A percentile compares a stretch with the other conserved stretches of the same genome.
phyloP scores from a whole-genome alignment of 2,888 invertebrate genomes.

The Lissocephala sabroskyi region DNA sequence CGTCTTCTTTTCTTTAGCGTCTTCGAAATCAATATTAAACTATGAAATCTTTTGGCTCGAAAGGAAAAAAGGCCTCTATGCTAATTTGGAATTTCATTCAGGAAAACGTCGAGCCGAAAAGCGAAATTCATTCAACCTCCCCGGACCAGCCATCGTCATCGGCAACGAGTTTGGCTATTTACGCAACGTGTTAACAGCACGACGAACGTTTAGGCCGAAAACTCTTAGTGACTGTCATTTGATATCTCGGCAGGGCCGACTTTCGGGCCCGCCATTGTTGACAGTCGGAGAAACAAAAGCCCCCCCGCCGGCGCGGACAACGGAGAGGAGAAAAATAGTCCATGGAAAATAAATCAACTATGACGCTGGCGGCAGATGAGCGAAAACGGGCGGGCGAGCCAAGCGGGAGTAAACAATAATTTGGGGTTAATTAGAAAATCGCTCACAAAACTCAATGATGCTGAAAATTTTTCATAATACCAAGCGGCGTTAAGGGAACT shows the following conservation, averaged over 20 bases:
- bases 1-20: no score
- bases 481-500: constrained; percentile 57
- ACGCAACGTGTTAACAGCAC: constrained; percentile 55
- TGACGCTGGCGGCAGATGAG: constrained; percentile 1
- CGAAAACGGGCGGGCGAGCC: no score
- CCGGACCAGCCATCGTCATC: constrained; percentile 6
- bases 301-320: background rate
- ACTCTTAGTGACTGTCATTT: background rate
- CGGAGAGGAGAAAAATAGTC: no score
- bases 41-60: constrained; percentile 12
- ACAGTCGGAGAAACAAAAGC: constrained; percentile 1
- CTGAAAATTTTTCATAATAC: constrained; percentile 66
- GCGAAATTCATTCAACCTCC: constrained; percentile 47
- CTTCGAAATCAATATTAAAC: constrained; percentile 7
- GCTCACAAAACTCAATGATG: constrained; percentile 64
- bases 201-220: background rate
- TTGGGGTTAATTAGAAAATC: constrained; percentile 65
- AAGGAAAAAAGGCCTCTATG: constrained; percentile 34
- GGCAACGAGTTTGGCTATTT: constrained; percentile 40
- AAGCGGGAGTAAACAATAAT: constrained; percentile 42
- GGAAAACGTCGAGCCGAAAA: constrained; percentile 42
- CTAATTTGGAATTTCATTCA: constrained; percentile 57
- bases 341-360: constrained; percentile 47
- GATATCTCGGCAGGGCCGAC: no score
- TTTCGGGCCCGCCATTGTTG: no score